phyloP scores from a whole-genome alignment of 1,140 invertebrate species.

The Plutomurus gul region DNA sequence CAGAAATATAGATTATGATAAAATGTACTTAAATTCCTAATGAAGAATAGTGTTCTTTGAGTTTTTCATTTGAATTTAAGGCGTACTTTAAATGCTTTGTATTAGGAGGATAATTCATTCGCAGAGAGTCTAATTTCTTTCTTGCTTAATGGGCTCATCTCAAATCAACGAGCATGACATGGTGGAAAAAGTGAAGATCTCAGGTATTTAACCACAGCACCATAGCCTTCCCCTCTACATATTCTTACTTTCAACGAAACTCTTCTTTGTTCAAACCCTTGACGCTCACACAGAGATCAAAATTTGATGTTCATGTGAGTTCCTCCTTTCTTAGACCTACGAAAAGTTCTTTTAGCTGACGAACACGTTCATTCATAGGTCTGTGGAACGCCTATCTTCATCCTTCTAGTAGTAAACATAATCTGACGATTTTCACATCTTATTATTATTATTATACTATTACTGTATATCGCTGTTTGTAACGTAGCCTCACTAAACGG shows the following conservation, averaged over 20 bases:
- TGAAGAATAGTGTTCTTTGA: neutral
- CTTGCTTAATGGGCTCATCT: slow-evolving; percentile 7
- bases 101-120: slow-evolving; percentile 17
- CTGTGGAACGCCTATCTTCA: too few species aligned
- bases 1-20: too few species aligned
- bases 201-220: slow-evolving; percentile 1
- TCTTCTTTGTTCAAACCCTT: neutral
- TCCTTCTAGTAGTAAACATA: too few species aligned
- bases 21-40: neutral
- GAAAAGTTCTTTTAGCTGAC: too few species aligned
- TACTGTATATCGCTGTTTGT: too few species aligned
- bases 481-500: too few species aligned
- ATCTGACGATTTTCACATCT: too few species aligned
- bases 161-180: slow-evolving; percentile 17
- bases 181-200: slow-evolving; percentile 15
- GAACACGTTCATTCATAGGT: too few species aligned
- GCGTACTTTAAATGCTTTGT: slow-evolving; percentile 9
- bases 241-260: slow-evolving; percentile 10
- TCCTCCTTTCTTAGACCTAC: too few species aligned
- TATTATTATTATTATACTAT: too few species aligned
- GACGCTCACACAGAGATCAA: neutral
- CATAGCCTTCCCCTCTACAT: neutral
- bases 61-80: slow-evolving; percentile 3
- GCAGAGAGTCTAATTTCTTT: slow-evolving; percentile 8
- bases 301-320: too few species aligned